Conservation (phyloP, 2,888 invertebrate genomes). For the Anagyrus pseudococci region DNA sequence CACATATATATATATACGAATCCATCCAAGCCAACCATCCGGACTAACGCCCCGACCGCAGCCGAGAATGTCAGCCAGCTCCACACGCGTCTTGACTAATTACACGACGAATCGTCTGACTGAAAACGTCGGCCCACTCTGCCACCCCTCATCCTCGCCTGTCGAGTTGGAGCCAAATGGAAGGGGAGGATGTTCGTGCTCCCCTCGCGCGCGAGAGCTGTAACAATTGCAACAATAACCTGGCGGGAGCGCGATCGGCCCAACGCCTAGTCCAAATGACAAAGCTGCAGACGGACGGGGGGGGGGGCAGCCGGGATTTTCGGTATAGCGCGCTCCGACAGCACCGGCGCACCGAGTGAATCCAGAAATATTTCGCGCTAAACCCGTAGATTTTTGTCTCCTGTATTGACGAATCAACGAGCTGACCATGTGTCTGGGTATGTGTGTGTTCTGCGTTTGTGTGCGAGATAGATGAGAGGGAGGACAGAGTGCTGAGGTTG, state of each 20-base stretch:
- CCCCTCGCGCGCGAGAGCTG: not conserved
- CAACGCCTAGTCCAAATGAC: not conserved
- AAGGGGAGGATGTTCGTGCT: not conserved
- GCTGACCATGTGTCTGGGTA: no score
- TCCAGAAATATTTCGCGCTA: not conserved
- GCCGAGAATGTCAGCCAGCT: not conserved
- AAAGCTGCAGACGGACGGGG: no score
- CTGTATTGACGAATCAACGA: not conserved
- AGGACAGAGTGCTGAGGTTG: not conserved
- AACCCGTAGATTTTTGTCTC: not conserved
- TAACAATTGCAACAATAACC: constrained; percentile 10
- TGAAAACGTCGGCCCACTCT: no score
- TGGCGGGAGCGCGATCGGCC: not conserved
- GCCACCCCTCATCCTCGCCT: no score
- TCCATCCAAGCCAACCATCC: not conserved
- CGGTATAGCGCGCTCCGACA: no score
- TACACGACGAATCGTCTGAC: not conserved
- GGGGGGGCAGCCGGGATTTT: not conserved
- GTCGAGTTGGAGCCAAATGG: not conserved
- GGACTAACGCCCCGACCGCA: not conserved
- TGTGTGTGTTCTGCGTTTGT: no score
- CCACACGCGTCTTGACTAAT: constrained; percentile 15
- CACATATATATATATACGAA: not conserved
- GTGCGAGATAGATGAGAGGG: not conserved
- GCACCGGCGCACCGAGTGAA: not conserved